These are phyloP conservation scores for Coptodon bakossiorum DNA, from an alignment of 2,113 vertebrate species.

Conservation along the genomic window DNA sequence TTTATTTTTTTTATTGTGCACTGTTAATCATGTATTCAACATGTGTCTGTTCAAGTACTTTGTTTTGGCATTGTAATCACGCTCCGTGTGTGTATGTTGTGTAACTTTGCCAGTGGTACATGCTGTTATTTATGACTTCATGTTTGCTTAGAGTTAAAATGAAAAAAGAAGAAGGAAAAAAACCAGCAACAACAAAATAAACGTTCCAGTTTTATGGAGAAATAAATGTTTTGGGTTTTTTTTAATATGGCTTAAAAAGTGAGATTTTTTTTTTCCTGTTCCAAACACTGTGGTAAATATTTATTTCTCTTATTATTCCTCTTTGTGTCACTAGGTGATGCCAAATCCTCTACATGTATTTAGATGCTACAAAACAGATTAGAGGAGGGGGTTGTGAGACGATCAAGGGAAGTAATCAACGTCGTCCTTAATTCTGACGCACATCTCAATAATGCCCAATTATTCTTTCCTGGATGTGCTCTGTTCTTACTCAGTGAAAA, in stretches of 20 bases:
- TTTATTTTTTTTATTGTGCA: neutral
- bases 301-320: neutral
- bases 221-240: neutral
- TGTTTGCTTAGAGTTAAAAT: slow-evolving; percentile 43
- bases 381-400: neutral
- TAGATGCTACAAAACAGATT: neutral
- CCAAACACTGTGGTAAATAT: neutral
- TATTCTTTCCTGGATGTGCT: neutral
- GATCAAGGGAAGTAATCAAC: neutral
- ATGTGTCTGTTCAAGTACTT: slow-evolving; percentile 18
- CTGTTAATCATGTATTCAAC: slow-evolving; percentile 33
- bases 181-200: neutral
- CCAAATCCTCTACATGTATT: neutral
- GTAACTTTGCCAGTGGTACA: slow-evolving; percentile 49
- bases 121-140: slow-evolving; percentile 51
- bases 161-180: neutral
- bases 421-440: neutral
- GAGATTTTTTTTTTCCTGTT: neutral
- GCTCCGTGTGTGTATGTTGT: slow-evolving; percentile 28
- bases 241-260: neutral
- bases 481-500: neutral
- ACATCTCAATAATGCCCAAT: neutral
- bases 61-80: slow-evolving; percentile 28
- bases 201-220: neutral
- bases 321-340: slow-evolving; percentile 30